Evolutionary conservation across 1,140 invertebrate species (phyloP).

Genomic region (Scaptomyza pallida): DNA sequence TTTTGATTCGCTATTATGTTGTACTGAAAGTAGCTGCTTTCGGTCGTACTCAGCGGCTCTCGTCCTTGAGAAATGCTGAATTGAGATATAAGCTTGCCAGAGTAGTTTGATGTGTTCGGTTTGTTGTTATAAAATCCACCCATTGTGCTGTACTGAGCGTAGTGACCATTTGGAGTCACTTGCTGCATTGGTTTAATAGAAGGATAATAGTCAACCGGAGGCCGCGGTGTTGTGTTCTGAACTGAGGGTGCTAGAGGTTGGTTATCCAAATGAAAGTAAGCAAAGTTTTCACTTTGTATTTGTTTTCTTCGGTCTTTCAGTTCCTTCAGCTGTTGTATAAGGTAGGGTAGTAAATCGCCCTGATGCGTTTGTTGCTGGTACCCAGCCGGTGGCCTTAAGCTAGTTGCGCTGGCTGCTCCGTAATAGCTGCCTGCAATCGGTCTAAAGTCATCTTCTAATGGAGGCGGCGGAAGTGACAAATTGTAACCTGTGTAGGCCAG

Average conservation of each 20-base stretch:
- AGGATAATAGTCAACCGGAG: constrained; percentile 31
- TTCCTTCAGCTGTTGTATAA: constrained; percentile 70
- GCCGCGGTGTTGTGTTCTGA: constrained; percentile 23
- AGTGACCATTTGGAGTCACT: constrained; percentile 83
- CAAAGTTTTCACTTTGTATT: constrained; percentile 75
- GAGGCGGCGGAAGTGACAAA: constrained; percentile 68
- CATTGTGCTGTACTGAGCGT: constrained; percentile 84
- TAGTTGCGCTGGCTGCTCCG: constrained; percentile 43
- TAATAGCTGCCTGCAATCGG: constrained; percentile 74
- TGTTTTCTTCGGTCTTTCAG: constrained; percentile 72
- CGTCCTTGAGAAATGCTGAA: constrained; percentile 59
- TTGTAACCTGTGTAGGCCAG: constrained; percentile 72
- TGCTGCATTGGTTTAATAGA: constrained; percentile 38
- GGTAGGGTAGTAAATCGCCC: constrained; percentile 65
- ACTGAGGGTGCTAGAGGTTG: constrained; percentile 36
- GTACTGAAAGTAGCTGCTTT: constrained; percentile 80
- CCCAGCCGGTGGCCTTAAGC: constrained; percentile 25
- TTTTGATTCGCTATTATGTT: constrained; percentile 80
- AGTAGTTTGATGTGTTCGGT: constrained; percentile 29
- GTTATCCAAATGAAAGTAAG: constrained; percentile 81
- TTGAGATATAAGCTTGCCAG: constrained; percentile 68
- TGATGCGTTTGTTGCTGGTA: constrained; percentile 32
- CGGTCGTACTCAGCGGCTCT: constrained; percentile 57
- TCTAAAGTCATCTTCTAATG: constrained; percentile 69
- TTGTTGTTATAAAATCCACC: constrained; percentile 86